Percentiles rank a stretch among this genome's conserved stretches.
These are phyloP conservation scores for Pyrrhia umbra DNA, from an alignment of 2,888 invertebrate species.

Conservation along the genomic window DNA sequence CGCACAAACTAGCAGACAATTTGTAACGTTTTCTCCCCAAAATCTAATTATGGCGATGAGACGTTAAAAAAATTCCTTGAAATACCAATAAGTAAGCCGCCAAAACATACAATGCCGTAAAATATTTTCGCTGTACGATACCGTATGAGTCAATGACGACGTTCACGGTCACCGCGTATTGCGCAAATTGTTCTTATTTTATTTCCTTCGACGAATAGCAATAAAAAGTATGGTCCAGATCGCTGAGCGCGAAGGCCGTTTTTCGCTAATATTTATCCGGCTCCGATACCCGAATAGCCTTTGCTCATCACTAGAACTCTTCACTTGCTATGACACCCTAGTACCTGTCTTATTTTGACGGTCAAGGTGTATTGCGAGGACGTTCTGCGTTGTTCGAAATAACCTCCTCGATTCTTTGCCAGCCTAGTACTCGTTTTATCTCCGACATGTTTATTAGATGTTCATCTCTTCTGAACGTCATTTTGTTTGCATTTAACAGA, in stretches of 20 bases:
- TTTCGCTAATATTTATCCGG: slow-evolving; percentile 8
- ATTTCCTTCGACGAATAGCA: slow-evolving; percentile 61
- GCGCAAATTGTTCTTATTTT: slow-evolving; percentile 68
- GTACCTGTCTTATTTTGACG: slow-evolving; percentile 42
- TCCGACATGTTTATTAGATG: slow-evolving; percentile 17
- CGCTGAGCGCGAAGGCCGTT: slow-evolving; percentile 65
- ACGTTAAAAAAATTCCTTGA: slow-evolving; percentile 29
- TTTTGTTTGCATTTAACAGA: background rate
- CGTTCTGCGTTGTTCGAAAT: slow-evolving; percentile 17
- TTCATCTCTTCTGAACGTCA: background rate
- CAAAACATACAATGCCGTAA: slow-evolving; percentile 37
- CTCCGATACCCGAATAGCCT: slow-evolving; percentile 18
- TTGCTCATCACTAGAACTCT: slow-evolving; percentile 18
- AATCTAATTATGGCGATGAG: slow-evolving; percentile 20
- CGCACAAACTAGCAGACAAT: background rate
- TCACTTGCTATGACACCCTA: slow-evolving; percentile 48
- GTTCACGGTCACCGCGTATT: slow-evolving; percentile 77
- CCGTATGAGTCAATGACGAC: slow-evolving; percentile 65
- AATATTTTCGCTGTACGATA: slow-evolving; percentile 44
- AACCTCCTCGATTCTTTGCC: slow-evolving; percentile 23
- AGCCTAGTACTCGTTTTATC: slow-evolving; percentile 42
- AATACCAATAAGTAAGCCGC: slow-evolving; percentile 23
- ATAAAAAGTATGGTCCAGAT: slow-evolving; percentile 66
- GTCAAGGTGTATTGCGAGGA: slow-evolving; percentile 21
- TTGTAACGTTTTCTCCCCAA: background rate